A percentile compares a stretch with the other conserved stretches of the same genome.
phyloP scores from a whole-genome alignment of 2,113 vertebrate species.

The Fregetta grallaria region DNA sequence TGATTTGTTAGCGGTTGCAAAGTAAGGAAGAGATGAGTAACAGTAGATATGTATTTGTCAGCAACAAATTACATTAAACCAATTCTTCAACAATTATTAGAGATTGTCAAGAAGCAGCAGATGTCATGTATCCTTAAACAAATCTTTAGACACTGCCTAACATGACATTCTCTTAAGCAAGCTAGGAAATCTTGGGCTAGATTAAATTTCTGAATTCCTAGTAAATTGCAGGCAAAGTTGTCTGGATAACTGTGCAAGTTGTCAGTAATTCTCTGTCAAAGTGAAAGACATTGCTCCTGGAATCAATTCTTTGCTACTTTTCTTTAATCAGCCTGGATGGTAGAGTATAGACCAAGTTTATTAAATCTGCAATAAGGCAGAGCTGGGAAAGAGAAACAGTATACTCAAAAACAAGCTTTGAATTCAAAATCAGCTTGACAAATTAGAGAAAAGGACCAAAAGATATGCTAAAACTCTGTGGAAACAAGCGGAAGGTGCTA shows the following conservation, averaged over 20 bases:
- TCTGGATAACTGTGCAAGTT: not conserved
- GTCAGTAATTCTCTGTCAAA: not conserved
- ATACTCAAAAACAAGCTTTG: not conserved
- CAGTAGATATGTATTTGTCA: not conserved
- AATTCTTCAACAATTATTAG: not conserved
- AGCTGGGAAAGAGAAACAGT: not conserved
- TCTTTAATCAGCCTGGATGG: not conserved
- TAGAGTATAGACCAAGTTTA: not conserved
- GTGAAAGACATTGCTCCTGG: not conserved
- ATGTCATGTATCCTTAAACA: not conserved
- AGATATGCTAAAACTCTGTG: not conserved
- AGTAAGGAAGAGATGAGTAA: not conserved
- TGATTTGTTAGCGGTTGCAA: not conserved
- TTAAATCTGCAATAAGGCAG: not conserved
- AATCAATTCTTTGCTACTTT: constrained; percentile 7
- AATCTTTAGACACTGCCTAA: not conserved
- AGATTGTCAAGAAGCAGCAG: not conserved
- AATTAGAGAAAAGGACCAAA: not conserved
- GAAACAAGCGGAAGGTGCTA: not conserved
- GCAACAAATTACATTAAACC: not conserved
- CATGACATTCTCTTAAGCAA: not conserved
- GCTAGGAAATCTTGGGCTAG: not conserved
- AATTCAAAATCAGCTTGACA: constrained; percentile 34
- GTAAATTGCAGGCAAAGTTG: not conserved
- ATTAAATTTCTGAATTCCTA: not conserved